phyloP scores from a whole-genome alignment of 1,140 invertebrate species.

The Whitmania pigra region DNA sequence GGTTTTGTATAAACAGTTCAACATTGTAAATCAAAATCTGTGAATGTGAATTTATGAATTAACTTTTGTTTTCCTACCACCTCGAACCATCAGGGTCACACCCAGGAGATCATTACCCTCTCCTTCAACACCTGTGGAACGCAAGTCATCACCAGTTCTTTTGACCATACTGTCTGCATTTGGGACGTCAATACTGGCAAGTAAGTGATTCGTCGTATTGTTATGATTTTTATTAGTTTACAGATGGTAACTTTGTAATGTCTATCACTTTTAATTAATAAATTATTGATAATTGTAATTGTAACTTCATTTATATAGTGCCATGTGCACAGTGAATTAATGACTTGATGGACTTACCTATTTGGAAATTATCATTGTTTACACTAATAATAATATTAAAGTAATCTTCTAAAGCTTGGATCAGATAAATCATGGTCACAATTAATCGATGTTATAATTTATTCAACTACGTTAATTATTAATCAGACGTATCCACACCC shows the following conservation, averaged over 20 bases:
- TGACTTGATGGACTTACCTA: too few relatives aligned
- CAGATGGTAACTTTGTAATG: not conserved
- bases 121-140: constrained; percentile 58
- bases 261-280: not conserved
- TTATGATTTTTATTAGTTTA: not conserved
- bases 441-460: too few relatives aligned
- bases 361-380: too few relatives aligned
- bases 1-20: not conserved
- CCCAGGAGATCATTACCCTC: constrained; percentile 58
- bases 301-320: too few relatives aligned
- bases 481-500: constrained; percentile 49
- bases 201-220: constrained; percentile 43
- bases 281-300: too few relatives aligned
- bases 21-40: not conserved
- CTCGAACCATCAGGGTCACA: constrained; percentile 48
- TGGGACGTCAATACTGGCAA: constrained; percentile 59
- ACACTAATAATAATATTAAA: too few relatives aligned
- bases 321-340: too few relatives aligned
- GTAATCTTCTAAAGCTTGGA: too few relatives aligned
- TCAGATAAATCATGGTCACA: too few relatives aligned
- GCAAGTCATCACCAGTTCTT: constrained; percentile 61
- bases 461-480: constrained; percentile 13
- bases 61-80: not conserved
- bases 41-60: not conserved
- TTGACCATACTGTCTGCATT: constrained; percentile 59